Conservation (phyloP, 2,888 invertebrate species). For the Hydropsyche betteni region DNA sequence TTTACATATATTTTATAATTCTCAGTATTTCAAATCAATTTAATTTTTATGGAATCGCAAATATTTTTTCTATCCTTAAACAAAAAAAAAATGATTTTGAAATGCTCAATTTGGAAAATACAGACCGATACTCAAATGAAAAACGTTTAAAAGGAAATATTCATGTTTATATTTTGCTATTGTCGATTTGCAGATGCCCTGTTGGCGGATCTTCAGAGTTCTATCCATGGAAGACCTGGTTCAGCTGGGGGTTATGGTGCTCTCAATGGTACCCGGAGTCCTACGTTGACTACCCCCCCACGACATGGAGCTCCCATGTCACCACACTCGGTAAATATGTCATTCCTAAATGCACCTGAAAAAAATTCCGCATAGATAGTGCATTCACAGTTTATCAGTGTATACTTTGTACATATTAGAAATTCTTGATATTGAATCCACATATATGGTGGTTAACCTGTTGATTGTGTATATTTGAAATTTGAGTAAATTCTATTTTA, state of each 20-base stretch:
- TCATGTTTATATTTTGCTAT: constrained; percentile 32
- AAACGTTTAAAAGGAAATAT: too few species aligned
- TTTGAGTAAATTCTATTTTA: too few species aligned
- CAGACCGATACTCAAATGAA: too few species aligned
- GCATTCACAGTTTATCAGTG: neutral
- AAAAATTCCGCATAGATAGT: too few species aligned
- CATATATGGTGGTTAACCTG: too few species aligned
- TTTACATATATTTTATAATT: too few species aligned
- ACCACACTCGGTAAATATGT: constrained; percentile 70
- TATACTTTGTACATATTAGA: neutral
- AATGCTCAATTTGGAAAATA: too few species aligned
- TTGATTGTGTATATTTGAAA: too few species aligned
- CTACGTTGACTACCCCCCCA: constrained; percentile 53
- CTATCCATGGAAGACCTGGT: constrained; percentile 74
- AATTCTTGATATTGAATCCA: constrained; percentile 1
- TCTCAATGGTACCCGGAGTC: constrained; percentile 73
- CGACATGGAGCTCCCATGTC: constrained; percentile 61
- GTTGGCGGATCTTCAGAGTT: constrained; percentile 94
- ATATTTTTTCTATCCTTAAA: too few species aligned
- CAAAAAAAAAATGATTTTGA: too few species aligned
- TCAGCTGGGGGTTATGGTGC: constrained; percentile 74
- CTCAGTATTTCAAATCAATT: too few species aligned
- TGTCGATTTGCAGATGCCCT: constrained; percentile 83
- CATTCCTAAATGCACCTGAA: neutral
- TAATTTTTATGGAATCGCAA: too few species aligned